Evolutionary conservation across 2,113 vertebrate genomes (phyloP).

Genomic region (Gavia stellata): DNA sequence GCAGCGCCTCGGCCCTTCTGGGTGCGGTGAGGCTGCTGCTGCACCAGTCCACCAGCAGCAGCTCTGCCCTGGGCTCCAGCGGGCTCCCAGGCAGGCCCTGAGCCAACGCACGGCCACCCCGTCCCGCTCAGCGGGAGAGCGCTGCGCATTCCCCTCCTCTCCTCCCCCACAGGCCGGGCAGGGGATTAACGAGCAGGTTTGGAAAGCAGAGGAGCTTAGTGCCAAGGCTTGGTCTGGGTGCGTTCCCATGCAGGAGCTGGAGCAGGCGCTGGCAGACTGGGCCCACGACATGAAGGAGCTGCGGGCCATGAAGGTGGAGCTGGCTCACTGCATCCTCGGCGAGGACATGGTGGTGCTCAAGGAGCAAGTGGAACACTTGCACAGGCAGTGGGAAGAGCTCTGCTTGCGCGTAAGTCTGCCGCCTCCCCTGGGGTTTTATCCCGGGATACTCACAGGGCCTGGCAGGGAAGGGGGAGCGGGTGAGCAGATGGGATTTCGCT

Average conservation of each 20-base stretch:
- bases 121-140: background rate
- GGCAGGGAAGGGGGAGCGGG: background rate
- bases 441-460: fast-evolving
- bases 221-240: conserved; percentile 48
- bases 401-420: conserved; percentile 69
- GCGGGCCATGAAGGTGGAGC: conserved; percentile 77
- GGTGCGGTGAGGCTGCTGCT: background rate
- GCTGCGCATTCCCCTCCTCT: conserved; percentile 8
- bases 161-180: conserved; percentile 76
- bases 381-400: conserved; percentile 82
- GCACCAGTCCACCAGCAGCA: background rate
- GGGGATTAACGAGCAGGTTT: conserved; percentile 80
- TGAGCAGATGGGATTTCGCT: background rate
- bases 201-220: conserved; percentile 67
- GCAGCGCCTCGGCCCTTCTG: fast-evolving
- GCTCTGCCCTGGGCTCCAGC: background rate
- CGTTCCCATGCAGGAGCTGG: conserved; percentile 86
- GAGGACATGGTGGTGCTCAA: conserved; percentile 82
- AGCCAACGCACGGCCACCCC: fast-evolving
- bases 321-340: conserved; percentile 78
- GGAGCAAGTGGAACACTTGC: conserved; percentile 83
- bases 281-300: conserved; percentile 78
- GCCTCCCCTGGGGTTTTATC: fast-evolving
- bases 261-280: conserved; percentile 84
- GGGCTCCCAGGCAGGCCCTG: background rate